Conservation (phyloP, 2,113 vertebrate species). For the Buteo buteo region DNA sequence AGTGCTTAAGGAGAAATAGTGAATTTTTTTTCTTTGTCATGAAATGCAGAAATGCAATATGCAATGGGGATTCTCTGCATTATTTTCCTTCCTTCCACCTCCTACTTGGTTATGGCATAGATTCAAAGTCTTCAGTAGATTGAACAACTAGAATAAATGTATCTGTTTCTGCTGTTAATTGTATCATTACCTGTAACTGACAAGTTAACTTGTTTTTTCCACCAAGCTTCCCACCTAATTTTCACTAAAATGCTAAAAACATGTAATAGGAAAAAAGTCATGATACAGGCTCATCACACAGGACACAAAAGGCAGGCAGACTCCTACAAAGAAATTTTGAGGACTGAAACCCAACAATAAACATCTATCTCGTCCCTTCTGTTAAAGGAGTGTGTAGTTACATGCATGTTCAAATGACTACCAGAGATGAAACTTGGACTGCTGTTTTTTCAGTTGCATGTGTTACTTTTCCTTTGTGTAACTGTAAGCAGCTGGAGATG, state of each 20-base stretch:
- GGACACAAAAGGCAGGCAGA: not conserved
- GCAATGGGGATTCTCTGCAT: not conserved
- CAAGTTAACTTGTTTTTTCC: not conserved
- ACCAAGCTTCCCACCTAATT: not conserved
- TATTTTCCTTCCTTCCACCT: not conserved
- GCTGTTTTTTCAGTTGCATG: not conserved
- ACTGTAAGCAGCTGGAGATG: not conserved
- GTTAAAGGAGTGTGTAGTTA: not conserved
- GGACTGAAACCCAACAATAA: not conserved
- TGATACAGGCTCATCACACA: not conserved
- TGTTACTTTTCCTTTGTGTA: not conserved
- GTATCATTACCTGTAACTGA: not conserved
- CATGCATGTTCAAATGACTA: not conserved
- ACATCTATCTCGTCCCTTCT: not conserved
- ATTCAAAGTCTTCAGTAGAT: not conserved
- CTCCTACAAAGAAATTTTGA: not conserved
- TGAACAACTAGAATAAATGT: not conserved
- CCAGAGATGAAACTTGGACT: not conserved
- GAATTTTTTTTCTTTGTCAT: not conserved
- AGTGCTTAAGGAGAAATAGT: not conserved
- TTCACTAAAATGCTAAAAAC: not conserved
- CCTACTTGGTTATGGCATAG: not conserved
- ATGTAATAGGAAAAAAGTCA: not conserved
- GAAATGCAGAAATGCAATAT: not conserved
- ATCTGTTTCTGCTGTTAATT: not conserved